These are phyloP conservation scores for Calameuta filiformis DNA, from an alignment of 2,888 invertebrate species.

Conservation along the genomic window DNA sequence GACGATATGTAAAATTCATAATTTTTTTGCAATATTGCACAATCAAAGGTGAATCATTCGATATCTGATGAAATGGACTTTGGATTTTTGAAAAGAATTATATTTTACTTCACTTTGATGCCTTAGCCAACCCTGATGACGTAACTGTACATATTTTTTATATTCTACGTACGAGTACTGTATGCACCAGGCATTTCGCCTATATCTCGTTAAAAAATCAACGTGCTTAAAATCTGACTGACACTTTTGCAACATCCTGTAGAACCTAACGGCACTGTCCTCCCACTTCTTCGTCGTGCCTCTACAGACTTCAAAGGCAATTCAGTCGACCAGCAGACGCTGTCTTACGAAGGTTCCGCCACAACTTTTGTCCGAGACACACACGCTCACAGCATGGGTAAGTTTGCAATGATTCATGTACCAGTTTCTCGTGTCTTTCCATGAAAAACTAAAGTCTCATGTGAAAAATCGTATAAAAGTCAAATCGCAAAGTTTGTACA, in stretches of 20 bases:
- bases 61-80: not conserved
- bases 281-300: slow-evolving; percentile 28
- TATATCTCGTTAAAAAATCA: not conserved
- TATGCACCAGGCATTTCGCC: not conserved
- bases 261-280: slow-evolving; percentile 33
- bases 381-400: slow-evolving; percentile 28
- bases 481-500: not conserved
- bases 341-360: slow-evolving; percentile 10
- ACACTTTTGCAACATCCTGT: not conserved
- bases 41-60: not conserved
- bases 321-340: slow-evolving; percentile 25
- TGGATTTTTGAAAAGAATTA: not conserved
- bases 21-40: not conserved
- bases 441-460: not conserved
- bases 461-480: not conserved
- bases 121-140: not conserved
- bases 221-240: not conserved
- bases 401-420: slow-evolving; percentile 13
- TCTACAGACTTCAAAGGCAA: slow-evolving; percentile 27
- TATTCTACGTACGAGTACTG: not conserved
- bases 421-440: not conserved
- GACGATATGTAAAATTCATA: not conserved
- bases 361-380: slow-evolving; percentile 16
- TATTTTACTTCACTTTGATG: not conserved
- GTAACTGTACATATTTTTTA: not conserved